phyloP scores from a whole-genome alignment of 2,113 vertebrate species.

The Limnothrissa miodon region DNA sequence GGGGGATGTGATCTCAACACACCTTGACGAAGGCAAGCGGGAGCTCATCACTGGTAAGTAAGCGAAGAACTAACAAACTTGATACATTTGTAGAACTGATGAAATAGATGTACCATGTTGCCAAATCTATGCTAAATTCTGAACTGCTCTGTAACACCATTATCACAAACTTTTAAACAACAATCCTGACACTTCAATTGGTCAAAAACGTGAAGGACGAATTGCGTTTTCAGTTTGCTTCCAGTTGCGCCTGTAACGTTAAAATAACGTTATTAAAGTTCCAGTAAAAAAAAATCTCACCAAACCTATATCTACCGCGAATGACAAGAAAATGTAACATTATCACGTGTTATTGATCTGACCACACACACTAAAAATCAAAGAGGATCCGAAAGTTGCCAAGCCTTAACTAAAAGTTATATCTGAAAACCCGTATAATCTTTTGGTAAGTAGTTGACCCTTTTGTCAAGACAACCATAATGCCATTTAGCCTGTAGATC shows the following conservation, averaged over 20 bases:
- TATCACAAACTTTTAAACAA: no score
- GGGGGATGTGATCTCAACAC: constrained; percentile 88
- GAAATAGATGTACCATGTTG: background rate
- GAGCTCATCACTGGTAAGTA: constrained; percentile 85
- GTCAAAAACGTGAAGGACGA: background rate
- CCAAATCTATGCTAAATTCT: background rate
- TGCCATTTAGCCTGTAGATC: no score
- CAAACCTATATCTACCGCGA: background rate
- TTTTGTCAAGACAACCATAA: no score
- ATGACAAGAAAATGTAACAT: background rate
- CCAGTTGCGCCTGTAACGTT: background rate
- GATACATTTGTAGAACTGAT: background rate
- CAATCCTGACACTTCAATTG: background rate
- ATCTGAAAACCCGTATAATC: background rate
- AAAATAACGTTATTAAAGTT: no score
- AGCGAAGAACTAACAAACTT: background rate
- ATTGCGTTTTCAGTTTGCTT: constrained; percentile 16
- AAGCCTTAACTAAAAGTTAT: background rate
- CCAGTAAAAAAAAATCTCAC: background rate
- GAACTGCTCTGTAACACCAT: background rate
- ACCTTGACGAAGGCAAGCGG: constrained; percentile 88
- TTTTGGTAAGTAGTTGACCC: background rate
- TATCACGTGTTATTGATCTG: background rate
- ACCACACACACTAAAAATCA: background rate
- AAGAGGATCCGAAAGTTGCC: constrained; percentile 12